Evolutionary conservation across 2,888 invertebrate genomes (phyloP).

Genomic region (Eupithecia dodoneata): DNA sequence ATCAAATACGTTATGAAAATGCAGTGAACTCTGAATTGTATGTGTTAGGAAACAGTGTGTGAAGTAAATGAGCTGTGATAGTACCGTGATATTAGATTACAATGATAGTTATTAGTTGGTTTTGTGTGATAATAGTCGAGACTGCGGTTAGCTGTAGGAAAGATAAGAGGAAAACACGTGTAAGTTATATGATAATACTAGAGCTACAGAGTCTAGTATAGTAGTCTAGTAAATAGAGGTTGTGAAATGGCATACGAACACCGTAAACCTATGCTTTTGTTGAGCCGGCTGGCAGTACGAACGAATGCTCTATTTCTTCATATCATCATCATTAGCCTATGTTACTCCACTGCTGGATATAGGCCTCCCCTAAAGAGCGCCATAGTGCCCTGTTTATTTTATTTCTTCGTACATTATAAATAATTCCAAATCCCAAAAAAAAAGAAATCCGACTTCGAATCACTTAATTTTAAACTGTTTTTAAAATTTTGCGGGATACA

Average conservation of each 20-base stretch:
- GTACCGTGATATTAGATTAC: conserved; percentile 62
- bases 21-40: background rate
- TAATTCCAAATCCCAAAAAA: too few relatives aligned
- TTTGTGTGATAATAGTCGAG: conserved; percentile 54
- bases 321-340: too few relatives aligned
- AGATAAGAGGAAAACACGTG: conserved; percentile 52
- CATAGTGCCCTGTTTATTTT: too few relatives aligned
- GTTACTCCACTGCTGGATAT: too few relatives aligned
- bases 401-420: too few relatives aligned
- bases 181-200: conserved; percentile 48
- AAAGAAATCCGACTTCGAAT: too few relatives aligned
- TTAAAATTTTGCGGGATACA: too few relatives aligned
- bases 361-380: too few relatives aligned
- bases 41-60: conserved; percentile 5
- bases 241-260: background rate
- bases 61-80: conserved; percentile 65
- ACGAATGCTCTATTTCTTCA: background rate
- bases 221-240: background rate
- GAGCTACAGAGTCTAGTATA: too few relatives aligned
- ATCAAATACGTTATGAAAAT: background rate
- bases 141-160: conserved; percentile 51
- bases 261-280: background rate
- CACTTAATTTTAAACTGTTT: too few relatives aligned
- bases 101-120: conserved; percentile 77
- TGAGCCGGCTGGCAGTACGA: background rate